Percentiles rank a stretch among this genome's conserved stretches.
phyloP scores from a whole-genome alignment of 2,888 invertebrate genomes.

The Eutolmus rufibarbis region DNA sequence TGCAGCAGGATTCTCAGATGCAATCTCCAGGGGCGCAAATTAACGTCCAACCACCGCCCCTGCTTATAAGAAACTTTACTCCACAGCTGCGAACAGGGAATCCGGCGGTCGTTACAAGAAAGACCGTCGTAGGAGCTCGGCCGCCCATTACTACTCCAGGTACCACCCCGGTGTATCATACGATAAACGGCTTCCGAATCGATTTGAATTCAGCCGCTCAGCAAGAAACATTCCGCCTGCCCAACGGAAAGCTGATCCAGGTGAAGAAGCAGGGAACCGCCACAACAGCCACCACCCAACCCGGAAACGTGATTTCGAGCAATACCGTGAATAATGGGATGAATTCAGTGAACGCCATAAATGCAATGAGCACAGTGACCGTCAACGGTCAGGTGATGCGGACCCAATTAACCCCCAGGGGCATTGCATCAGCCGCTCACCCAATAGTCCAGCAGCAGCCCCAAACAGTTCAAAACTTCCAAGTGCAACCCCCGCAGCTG shows the following conservation, averaged over 20 bases:
- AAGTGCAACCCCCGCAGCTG: conserved; percentile 35
- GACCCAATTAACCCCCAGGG: conserved; percentile 30
- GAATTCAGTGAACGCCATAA: not conserved
- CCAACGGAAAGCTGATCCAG: conserved; percentile 62
- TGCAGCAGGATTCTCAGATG: not conserved
- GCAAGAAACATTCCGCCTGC: conserved; percentile 61
- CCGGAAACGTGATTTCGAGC: not conserved
- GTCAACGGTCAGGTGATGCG: conserved; percentile 36
- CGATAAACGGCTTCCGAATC: conserved; percentile 61
- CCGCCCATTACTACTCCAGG: conserved; percentile 45
- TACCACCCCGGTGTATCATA: conserved; percentile 60
- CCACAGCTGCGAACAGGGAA: conserved; percentile 54
- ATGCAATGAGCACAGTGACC: conserved; percentile 24
- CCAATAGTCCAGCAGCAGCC: conserved; percentile 45
- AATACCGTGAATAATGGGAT: not conserved
- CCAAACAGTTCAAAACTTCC: conserved; percentile 42
- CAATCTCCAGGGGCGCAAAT: not conserved
- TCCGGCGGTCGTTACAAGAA: conserved; percentile 44
- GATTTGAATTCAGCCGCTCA: conserved; percentile 63
- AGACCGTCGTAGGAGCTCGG: conserved; percentile 45
- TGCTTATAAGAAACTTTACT: conserved; percentile 56
- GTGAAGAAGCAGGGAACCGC: conserved; percentile 58
- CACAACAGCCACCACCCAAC: not conserved
- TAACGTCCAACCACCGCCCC: conserved; percentile 54
- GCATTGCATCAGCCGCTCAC: conserved; percentile 12